phyloP scores from a whole-genome alignment of 2,113 vertebrate species.

The Meles meles region DNA sequence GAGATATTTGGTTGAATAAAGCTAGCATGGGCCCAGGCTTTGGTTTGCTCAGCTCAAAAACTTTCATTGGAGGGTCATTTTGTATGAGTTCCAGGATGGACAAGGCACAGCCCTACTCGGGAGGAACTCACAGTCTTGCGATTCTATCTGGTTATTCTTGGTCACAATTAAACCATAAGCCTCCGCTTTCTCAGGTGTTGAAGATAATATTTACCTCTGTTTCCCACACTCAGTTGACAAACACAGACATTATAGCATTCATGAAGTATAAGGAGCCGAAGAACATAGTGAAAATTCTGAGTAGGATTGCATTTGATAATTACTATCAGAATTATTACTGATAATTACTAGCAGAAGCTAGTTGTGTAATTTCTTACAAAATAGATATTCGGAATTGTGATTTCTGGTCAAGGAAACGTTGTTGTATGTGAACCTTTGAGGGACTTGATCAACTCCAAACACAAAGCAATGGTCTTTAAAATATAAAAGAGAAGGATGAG shows the following conservation, averaged over 20 bases:
- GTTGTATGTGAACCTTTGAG: not conserved
- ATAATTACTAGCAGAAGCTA: not conserved
- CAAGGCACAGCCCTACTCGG: not conserved
- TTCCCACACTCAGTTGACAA: not conserved
- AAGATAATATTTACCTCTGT: constrained; percentile 6
- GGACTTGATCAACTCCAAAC: not conserved
- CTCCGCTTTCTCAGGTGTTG: not conserved
- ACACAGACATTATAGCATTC: not conserved
- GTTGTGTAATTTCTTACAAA: not conserved
- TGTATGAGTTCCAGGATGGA: not conserved
- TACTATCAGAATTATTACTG: not conserved
- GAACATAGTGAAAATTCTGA: not conserved
- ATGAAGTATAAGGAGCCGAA: not conserved
- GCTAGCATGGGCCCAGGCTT: not conserved
- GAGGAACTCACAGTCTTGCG: not conserved
- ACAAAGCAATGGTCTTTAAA: not conserved
- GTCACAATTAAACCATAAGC: not conserved
- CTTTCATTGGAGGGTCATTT: not conserved
- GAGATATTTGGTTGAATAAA: not conserved
- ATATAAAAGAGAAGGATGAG: constrained; percentile 8
- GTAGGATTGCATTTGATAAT: not conserved
- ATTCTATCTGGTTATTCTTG: not conserved
- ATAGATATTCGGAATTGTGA: not conserved
- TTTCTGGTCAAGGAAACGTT: not conserved
- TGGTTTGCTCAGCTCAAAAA: not conserved